phyloP scores from a whole-genome alignment of 2,797 vertebrate species.

The Calcarius lapponicus region DNA sequence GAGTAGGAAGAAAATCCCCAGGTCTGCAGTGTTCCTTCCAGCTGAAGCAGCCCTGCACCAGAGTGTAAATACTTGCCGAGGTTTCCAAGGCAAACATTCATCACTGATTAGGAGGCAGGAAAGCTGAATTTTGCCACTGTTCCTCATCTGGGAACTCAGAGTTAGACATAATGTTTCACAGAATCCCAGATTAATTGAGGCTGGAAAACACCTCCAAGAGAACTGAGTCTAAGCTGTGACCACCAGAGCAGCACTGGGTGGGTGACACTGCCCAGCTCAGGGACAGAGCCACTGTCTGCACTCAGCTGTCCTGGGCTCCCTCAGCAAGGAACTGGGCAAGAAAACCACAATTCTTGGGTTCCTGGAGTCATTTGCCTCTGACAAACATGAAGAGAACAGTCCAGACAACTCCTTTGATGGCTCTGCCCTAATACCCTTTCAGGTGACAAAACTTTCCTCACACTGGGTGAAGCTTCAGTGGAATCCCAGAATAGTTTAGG shows the following conservation, averaged over 20 bases:
- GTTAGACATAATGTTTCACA: background rate
- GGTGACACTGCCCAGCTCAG: background rate
- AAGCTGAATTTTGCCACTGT: background rate
- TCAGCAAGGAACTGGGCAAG: background rate
- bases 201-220: background rate
- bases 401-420: background rate
- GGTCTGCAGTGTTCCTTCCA: background rate
- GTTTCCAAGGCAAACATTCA: background rate
- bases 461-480: background rate
- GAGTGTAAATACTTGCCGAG: background rate
- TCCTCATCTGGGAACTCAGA: background rate
- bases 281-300: background rate
- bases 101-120: background rate
- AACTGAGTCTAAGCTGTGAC: background rate
- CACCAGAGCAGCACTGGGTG: background rate
- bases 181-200: background rate
- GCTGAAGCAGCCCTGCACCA: background rate
- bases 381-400: background rate
- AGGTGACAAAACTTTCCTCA: background rate
- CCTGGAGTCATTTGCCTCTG: background rate
- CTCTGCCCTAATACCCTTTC: background rate
- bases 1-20: background rate
- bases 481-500: background rate
- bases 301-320: background rate
- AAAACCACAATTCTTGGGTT: background rate